These are phyloP conservation scores for Tachycineta bicolor DNA, from an alignment of 2,113 vertebrate genomes.

Conservation along the genomic window DNA sequence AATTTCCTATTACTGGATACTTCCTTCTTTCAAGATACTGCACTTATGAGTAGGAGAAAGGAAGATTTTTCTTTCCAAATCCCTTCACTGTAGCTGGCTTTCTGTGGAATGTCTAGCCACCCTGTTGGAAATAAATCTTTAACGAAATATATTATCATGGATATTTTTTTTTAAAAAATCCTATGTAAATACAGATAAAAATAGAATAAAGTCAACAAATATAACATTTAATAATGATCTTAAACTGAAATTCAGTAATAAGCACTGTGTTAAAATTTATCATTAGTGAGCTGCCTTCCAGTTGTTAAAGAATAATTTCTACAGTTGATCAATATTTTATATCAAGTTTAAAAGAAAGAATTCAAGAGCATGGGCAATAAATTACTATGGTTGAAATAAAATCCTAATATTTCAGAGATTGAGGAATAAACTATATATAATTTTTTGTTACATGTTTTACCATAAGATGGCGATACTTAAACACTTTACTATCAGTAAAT, in stretches of 20 bases:
- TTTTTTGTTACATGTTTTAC: constrained; percentile 34
- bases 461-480: constrained; percentile 64
- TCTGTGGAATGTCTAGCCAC: not conserved
- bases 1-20: constrained; percentile 35
- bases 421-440: not conserved
- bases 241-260: constrained; percentile 20
- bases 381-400: not conserved
- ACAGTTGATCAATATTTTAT: not conserved
- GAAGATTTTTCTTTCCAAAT: not conserved
- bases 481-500: not conserved
- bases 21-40: not conserved
- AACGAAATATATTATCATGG: constrained; percentile 1
- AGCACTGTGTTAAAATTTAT: constrained; percentile 24
- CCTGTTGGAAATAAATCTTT: not conserved
- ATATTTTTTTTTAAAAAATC: not conserved
- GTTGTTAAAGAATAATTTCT: constrained; percentile 1
- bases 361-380: not conserved
- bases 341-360: not conserved
- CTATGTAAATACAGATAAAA: constrained; percentile 33
- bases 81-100: not conserved
- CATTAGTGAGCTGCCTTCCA: not conserved
- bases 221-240: not conserved
- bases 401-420: not conserved
- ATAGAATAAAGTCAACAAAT: constrained; percentile 40
- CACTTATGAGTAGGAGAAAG: not conserved